Percentiles rank a stretch among this genome's conserved stretches.
Conservation (phyloP, 2,797 vertebrate species). For the Hyperoplus immaculatus region DNA sequence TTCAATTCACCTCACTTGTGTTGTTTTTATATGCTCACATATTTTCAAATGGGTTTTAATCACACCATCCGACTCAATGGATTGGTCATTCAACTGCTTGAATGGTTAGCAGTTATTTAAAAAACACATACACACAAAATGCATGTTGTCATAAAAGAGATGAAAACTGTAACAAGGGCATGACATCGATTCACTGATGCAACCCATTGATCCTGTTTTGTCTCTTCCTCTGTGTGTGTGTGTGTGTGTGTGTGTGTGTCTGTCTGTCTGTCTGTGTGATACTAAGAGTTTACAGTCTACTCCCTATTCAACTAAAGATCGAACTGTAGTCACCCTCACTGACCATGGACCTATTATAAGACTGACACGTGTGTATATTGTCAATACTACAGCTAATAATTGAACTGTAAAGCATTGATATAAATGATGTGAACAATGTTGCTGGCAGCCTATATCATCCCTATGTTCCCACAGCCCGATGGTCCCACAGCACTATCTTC, state of each 20-base stretch:
- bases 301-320: background rate
- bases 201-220: constrained; percentile 24
- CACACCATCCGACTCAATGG: background rate
- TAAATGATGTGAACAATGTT: background rate
- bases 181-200: constrained; percentile 31
- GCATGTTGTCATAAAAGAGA: constrained; percentile 18
- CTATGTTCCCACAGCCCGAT: too few species aligned
- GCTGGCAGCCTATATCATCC: background rate
- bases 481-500: too few species aligned
- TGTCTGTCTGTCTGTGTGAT: constrained; percentile 5
- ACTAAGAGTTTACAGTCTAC: background rate
- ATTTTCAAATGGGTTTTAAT: constrained; percentile 9
- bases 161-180: constrained; percentile 35
- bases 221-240: background rate
- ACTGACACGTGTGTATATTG: too few species aligned
- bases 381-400: too few species aligned
- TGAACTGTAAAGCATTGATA: background rate
- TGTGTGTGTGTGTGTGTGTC: background rate
- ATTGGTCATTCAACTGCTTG: background rate
- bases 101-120: constrained; percentile 2
- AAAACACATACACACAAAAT: constrained; percentile 1
- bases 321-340: background rate
- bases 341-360: too few species aligned
- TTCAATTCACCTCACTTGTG: too few species aligned
- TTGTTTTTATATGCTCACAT: background rate